Conservation (phyloP, 2,888 invertebrate species). For the Drosophila lacicola region DNA sequence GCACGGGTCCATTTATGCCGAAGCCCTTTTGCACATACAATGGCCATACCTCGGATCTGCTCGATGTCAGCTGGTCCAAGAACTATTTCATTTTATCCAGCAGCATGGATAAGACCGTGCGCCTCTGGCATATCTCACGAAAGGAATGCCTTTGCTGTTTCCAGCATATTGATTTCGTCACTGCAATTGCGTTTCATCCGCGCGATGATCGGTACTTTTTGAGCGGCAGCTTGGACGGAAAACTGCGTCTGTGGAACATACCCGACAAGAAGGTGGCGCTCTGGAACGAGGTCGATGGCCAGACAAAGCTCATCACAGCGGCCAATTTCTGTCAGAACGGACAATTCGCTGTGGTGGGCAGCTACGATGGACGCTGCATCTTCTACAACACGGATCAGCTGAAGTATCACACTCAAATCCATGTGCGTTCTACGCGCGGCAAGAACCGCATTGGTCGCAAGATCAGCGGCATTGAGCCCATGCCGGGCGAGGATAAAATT, state of each 20-base stretch:
- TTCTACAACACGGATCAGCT: slow-evolving; percentile 99
- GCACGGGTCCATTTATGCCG: slow-evolving; percentile 92
- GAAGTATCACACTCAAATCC: slow-evolving; percentile 99
- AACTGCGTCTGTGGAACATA: slow-evolving; percentile 99
- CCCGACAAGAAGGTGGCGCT: slow-evolving; percentile 99
- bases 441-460: slow-evolving; percentile 97
- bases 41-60: slow-evolving; percentile 97
- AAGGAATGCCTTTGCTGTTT: slow-evolving; percentile 99
- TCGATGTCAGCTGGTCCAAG: slow-evolving; percentile 99
- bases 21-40: slow-evolving; percentile 96
- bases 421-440: slow-evolving; percentile 97
- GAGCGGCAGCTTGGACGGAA: slow-evolving; percentile 98
- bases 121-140: slow-evolving; percentile 98
- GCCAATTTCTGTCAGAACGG: slow-evolving; percentile 99
- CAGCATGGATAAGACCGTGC: slow-evolving; percentile 99
- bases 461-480: slow-evolving; percentile 98
- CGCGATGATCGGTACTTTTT: slow-evolving; percentile 95
- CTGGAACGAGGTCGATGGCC: slow-evolving; percentile 99
- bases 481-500: slow-evolving; percentile 98
- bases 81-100: slow-evolving; percentile 99
- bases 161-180: slow-evolving; percentile 99
- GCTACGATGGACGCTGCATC: slow-evolving; percentile 99
- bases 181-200: slow-evolving; percentile 99
- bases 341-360: slow-evolving; percentile 98
- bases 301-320: slow-evolving; percentile 96